These are phyloP conservation scores for Diplazon laetatorius DNA, from an alignment of 2,888 invertebrate genomes.

Conservation along the genomic window DNA sequence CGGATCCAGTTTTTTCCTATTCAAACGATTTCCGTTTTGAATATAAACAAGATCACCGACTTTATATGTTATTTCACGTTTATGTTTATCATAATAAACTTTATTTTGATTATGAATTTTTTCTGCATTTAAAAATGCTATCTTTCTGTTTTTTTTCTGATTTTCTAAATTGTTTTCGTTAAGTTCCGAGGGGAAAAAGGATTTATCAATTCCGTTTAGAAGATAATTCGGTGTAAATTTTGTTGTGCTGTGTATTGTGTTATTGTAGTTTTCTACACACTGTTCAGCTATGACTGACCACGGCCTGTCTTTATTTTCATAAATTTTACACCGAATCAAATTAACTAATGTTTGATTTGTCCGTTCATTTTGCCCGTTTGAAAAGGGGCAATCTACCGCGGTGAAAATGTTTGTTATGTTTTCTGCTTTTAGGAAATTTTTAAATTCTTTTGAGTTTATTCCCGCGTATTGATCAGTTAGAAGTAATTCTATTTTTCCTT, in stretches of 20 bases:
- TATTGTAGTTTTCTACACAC: conserved; percentile 31
- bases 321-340: neutral
- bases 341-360: conserved; percentile 39
- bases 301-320: conserved; percentile 25
- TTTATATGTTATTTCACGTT: conserved; percentile 41
- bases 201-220: conserved; percentile 30
- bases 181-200: conserved; percentile 15
- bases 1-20: conserved; percentile 65
- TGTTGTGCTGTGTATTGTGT: conserved; percentile 42
- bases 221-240: conserved; percentile 38
- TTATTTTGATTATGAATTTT: conserved; percentile 35
- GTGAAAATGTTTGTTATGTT: conserved; percentile 29
- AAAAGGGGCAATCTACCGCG: conserved; percentile 30
- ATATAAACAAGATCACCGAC: conserved; percentile 67
- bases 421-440: conserved; percentile 61
- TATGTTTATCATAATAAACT: conserved; percentile 41
- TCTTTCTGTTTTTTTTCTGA: conserved; percentile 39
- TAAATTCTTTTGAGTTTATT: conserved; percentile 68
- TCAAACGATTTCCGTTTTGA: conserved; percentile 65
- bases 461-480: conserved; percentile 69
- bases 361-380: conserved; percentile 27
- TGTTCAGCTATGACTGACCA: conserved; percentile 46
- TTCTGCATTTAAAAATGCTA: conserved; percentile 32
- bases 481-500: conserved; percentile 63
- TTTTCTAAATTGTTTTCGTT: conserved; percentile 34